These are phyloP conservation scores for Standfussiana lucernea DNA, from an alignment of 2,888 invertebrate species.

Conservation along the genomic window DNA sequence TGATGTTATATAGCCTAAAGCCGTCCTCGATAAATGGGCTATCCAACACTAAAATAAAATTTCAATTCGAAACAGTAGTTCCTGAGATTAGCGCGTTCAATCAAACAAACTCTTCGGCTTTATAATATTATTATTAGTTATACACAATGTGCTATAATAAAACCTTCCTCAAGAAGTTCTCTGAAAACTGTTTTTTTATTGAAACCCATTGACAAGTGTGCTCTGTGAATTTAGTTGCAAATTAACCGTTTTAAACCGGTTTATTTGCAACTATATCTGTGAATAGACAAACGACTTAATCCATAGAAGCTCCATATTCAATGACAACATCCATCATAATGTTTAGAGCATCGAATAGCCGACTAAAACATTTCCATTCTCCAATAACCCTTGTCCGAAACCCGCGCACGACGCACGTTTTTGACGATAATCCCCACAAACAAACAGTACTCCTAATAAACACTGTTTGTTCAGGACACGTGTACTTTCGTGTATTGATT, in stretches of 20 bases:
- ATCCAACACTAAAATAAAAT: too few relatives aligned
- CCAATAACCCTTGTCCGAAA: background rate
- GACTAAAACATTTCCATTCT: conserved; percentile 10
- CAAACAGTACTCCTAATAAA: conserved; percentile 35
- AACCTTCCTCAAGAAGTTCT: background rate
- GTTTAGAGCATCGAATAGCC: background rate
- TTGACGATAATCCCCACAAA: conserved; percentile 16
- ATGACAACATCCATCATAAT: background rate
- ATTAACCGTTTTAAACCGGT: too few relatives aligned
- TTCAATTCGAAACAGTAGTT: too few relatives aligned
- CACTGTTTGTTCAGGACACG: conserved; percentile 38
- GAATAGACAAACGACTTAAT: background rate
- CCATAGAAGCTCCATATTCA: background rate
- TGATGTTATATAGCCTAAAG: too few relatives aligned
- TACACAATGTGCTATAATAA: background rate
- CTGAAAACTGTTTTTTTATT: background rate
- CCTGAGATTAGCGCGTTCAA: too few relatives aligned
- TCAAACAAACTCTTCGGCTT: too few relatives aligned
- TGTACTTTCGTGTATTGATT: conserved; percentile 59
- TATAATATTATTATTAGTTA: too few relatives aligned
- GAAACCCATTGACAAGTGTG: background rate
- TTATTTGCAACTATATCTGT: too few relatives aligned
- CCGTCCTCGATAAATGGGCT: too few relatives aligned
- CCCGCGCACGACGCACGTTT: background rate
- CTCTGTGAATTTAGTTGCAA: too few relatives aligned